Evolutionary conservation across 2,113 vertebrate species (phyloP), one percentile per base, ranked within the genome.

Genomic region (Acanthochromis polyacanthus): DNA sequence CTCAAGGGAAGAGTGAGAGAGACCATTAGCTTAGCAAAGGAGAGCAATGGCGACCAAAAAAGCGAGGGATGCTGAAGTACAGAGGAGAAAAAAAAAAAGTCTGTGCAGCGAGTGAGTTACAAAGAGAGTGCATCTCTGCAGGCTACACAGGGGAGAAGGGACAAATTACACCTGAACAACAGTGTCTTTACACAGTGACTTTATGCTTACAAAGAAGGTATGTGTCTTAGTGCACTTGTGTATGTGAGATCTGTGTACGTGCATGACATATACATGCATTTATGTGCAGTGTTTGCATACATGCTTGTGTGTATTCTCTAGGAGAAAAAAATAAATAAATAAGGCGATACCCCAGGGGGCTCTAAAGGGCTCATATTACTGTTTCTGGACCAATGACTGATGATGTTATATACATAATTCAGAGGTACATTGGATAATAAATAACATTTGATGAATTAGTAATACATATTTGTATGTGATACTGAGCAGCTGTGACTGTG

Each of bases 321-420:
- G 30, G 30, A 6, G 30, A 30, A 30, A 30, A 30, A 80, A 36
- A 63, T 17, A 60, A 25, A 61, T 36, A 53, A 71, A 80, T 78
- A 52, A 73, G 56, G 46, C 15, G 46, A 72, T 48, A 72, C 66
- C 86, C 64, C 75, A 63, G 57, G 72, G 68, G 86, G 55, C 70
- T 77, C 53, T 66, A 63, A 81, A 84, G 58, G 67, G 68, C 64
- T 90, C 72, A 71, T 78, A 76, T 86, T 82, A 88, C 86, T 72
- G 70, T 58, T 84, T 82, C 66, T 79, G 64, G 70, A 78, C 76
- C 70, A 71, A 60, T 80, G 88, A 87, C 78, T 88, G 83, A 91
- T 88, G 87, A 85, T 88, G 71, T 81, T 84, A 67, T 83, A 91
- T 91, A 10, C 81, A 91, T 90, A 85, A 93, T 92, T 85, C 86